Evolutionary conservation across 2,113 vertebrate genomes (phyloP).

Genomic region (Blennius ocellaris): DNA sequence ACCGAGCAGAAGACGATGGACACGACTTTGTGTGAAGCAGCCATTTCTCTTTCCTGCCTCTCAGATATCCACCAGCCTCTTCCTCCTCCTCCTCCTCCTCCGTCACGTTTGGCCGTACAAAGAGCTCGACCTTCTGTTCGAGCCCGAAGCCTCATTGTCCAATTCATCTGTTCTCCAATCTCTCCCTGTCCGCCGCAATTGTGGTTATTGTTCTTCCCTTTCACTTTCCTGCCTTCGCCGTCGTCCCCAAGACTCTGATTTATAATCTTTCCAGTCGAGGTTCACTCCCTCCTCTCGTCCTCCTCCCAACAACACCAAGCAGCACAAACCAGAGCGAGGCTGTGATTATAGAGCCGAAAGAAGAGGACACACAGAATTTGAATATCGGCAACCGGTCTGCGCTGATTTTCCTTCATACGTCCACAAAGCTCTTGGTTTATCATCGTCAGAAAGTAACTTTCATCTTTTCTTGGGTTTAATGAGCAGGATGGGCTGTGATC

Average conservation of each 20-base stretch:
- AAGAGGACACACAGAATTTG: slow-evolving; percentile 57
- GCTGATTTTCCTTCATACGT: slow-evolving; percentile 42
- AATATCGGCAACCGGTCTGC: slow-evolving; percentile 45
- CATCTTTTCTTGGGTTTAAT: slow-evolving; percentile 11
- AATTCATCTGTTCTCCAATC: slow-evolving; percentile 64
- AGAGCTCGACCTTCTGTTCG: slow-evolving; percentile 46
- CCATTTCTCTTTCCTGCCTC: not conserved
- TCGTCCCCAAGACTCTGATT: slow-evolving; percentile 57
- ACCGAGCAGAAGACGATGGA: no score
- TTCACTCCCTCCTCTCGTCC: not conserved
- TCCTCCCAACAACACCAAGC: no score
- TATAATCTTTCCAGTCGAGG: slow-evolving; percentile 53
- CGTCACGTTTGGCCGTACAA: slow-evolving; percentile 18
- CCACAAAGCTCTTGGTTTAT: slow-evolving; percentile 30
- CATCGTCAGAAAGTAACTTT: slow-evolving; percentile 4
- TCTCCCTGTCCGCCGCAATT: slow-evolving; percentile 32
- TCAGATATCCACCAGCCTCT: no score
- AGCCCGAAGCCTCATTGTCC: slow-evolving; percentile 60
- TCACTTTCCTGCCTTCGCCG: slow-evolving; percentile 32
- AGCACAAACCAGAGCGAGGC: no score
- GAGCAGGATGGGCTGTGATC: slow-evolving; percentile 23
- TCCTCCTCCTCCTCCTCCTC: slow-evolving; percentile 25
- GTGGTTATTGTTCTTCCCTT: slow-evolving; percentile 52
- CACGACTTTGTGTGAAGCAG: not conserved
- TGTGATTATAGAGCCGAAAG: slow-evolving; percentile 43